Evolutionary conservation across 2,888 invertebrate genomes (phyloP).

Genomic region (Odontocerum albicorne): DNA sequence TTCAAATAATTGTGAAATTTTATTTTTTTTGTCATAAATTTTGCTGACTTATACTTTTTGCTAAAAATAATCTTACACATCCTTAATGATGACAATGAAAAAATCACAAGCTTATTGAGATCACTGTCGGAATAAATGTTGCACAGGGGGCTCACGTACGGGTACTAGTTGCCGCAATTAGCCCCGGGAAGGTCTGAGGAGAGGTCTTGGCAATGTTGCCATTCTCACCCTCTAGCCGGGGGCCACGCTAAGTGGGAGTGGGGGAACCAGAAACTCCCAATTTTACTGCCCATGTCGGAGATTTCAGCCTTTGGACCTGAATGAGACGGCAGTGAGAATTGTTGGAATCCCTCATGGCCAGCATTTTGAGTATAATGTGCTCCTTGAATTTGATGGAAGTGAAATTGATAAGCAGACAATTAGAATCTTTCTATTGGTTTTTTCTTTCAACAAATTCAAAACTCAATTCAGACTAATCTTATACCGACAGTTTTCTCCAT

Average conservation of each 20-base stretch:
- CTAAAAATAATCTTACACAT: no score
- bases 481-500: slow-evolving; percentile 53
- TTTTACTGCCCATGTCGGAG: slow-evolving; percentile 51
- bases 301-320: slow-evolving; percentile 47
- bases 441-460: no score
- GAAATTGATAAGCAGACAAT: no score
- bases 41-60: no score
- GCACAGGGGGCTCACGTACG: slow-evolving; percentile 70
- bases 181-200: slow-evolving; percentile 84
- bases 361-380: slow-evolving; percentile 77
- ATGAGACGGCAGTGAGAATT: slow-evolving; percentile 49
- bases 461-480: slow-evolving; percentile 89
- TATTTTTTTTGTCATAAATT: no score
- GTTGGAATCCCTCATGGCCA: slow-evolving; percentile 55
- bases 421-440: no score
- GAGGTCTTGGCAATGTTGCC: slow-evolving; percentile 55
- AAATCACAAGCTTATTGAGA: no score
- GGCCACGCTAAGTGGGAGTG: slow-evolving; percentile 64
- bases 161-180: slow-evolving; percentile 60
- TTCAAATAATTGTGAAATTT: no score
- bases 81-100: no score
- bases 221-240: slow-evolving; percentile 59
- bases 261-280: slow-evolving; percentile 74
- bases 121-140: no score
- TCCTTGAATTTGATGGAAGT: slow-evolving; percentile 62